Base-by-base conservation (phyloP, 2,888 invertebrate genomes). In the Laspeyria flexula region DNA sequence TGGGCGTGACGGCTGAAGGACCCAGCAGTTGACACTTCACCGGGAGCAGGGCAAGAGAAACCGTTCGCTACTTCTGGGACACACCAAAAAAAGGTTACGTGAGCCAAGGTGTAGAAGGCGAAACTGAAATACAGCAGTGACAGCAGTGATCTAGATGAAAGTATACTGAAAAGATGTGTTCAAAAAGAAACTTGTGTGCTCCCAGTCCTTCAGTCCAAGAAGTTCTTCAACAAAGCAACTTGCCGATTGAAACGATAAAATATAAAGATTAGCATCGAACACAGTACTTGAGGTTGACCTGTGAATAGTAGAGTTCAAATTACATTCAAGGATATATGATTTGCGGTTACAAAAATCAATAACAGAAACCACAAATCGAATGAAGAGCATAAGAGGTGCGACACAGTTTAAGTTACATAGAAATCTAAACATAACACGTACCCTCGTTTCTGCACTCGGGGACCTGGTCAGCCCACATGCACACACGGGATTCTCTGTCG, bases 381-480 rank as follows among this genome's bases (percentile, higher is more conserved):
- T 37, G 39, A 15, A 49, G 46, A 48, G 41, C 27, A 37, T 55
- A 37, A 43, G 61, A 4, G 39, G 65, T 61, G 65, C 50, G 44
- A 18, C 21, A 35, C 11, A 55, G 49, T 31, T 49, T 3, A 35
- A 23, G 21, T 49, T 25, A 51, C 15, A 31, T 9, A 31, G 18
- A 2, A 29, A 12, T 46, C 12, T 4, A 43, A 31, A 21, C 4
- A 9, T 15, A 23, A 55, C 54, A 80, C 88, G 77, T 92, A 97
- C 97, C 97, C 90, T 97, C 97, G 80, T 95, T 95, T 90, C 93
- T 97, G 94, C 98, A 98, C 90, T 98, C 96, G 43, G 97, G 96
- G 54, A 98, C 97, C 92, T 97, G 96, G 93, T 99, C 97, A 73
- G 98, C 97, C 99, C 99, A 97, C 97, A 98, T 97, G 93, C 98